A percentile compares a stretch with the other conserved stretches of the same genome.
Evolutionary conservation across 1,140 invertebrate species (phyloP).

Genomic region (Drosophila sp.): DNA sequence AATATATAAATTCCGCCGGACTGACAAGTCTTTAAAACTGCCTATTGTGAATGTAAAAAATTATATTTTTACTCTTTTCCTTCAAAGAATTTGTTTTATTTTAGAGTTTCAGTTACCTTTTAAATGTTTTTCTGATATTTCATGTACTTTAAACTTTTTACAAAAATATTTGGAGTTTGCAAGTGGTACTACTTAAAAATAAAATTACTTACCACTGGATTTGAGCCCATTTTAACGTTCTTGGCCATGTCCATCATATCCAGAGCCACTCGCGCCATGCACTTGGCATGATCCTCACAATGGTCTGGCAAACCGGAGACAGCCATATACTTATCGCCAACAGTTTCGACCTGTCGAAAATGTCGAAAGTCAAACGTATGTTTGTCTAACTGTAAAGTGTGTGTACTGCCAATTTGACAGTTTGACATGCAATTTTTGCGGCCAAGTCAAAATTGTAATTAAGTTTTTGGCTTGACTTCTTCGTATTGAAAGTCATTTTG

Average conservation of each 20-base stretch:
- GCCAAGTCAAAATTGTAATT: conserved; percentile 60
- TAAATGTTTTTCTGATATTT: too few species aligned
- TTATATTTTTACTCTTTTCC: too few species aligned
- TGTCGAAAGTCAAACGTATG: conserved; percentile 11
- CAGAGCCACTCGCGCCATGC: conserved; percentile 95
- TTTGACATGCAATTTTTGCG: conserved; percentile 39
- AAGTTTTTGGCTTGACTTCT: conserved; percentile 48
- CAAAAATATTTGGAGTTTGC: too few species aligned
- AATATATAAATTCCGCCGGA: too few species aligned
- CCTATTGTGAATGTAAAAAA: too few species aligned
- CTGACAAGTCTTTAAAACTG: too few species aligned
- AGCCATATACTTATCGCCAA: conserved; percentile 99
- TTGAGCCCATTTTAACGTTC: conserved; percentile 93
- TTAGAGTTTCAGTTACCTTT: too few species aligned
- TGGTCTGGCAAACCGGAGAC: conserved; percentile 98
- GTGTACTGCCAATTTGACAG: conserved; percentile 44
- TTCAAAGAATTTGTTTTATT: too few species aligned
- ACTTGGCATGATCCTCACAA: conserved; percentile 95
- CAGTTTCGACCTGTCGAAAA: conserved; percentile 95
- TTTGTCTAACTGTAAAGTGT: conserved; percentile 1
- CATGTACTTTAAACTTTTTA: too few species aligned
- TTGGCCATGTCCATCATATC: conserved; percentile 98
- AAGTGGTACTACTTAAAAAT: too few species aligned
- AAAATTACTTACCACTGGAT: conserved; percentile 90
- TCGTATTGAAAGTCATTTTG: conserved; percentile 33